Conservation (phyloP, 2,888 invertebrate species). For the Brachyptera putata region DNA sequence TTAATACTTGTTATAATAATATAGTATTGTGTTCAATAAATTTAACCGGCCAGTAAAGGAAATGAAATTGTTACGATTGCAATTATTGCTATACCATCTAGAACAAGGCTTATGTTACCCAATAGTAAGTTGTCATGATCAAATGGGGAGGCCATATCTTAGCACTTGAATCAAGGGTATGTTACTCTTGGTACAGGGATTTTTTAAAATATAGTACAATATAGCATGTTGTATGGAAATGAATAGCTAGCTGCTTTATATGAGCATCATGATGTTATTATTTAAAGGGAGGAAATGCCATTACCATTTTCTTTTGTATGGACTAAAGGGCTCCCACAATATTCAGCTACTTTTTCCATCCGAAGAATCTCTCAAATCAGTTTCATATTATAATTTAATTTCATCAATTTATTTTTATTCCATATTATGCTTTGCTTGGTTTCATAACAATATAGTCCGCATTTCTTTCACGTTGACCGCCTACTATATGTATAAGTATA, state of each 20-base stretch:
- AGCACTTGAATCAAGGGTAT: constrained; percentile 38
- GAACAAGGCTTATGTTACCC: no score
- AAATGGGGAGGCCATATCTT: constrained; percentile 29
- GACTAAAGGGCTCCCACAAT: constrained; percentile 19
- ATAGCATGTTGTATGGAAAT: constrained; percentile 53
- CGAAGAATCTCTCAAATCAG: constrained; percentile 16
- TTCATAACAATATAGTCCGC: constrained; percentile 30
- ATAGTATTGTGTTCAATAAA: constrained; percentile 13
- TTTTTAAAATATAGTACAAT: constrained; percentile 57
- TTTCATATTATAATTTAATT: constrained; percentile 27
- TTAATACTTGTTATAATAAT: constrained; percentile 13
- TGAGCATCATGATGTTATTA: constrained; percentile 71
- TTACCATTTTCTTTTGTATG: constrained; percentile 20
- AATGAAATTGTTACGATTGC: constrained; percentile 18
- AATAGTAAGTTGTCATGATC: no score
- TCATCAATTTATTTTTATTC: constrained; percentile 28
- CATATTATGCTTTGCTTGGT: constrained; percentile 34
- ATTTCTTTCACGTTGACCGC: constrained; percentile 29
- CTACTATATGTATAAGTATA: constrained; percentile 28
- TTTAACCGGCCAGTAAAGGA: constrained; percentile 18
- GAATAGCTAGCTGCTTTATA: constrained; percentile 63
- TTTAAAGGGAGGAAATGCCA: constrained; percentile 46
- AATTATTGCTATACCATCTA: constrained; percentile 25
- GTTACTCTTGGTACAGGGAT: constrained; percentile 48
- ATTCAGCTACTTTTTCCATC: constrained; percentile 9